Evolutionary conservation across 2,797 vertebrate species (phyloP), one percentile per base, ranked within the genome.

Genomic region (Cottoperca gobio): DNA sequence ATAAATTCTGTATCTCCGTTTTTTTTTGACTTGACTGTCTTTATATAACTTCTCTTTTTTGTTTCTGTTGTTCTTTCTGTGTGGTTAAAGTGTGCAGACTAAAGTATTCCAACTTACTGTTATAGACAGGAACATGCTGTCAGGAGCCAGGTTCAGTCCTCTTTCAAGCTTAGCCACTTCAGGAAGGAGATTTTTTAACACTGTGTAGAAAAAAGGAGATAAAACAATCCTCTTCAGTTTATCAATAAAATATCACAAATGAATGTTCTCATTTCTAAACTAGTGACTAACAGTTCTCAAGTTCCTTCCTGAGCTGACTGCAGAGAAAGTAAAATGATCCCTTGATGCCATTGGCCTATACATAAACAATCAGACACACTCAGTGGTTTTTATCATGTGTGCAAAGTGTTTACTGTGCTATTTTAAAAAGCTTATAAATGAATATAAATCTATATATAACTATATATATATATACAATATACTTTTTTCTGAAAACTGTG

Each of bases 401-500:
- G 96, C 95, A 97, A 98, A 97, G 97, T 99, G 97, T 99, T 98
- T 98, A 96, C 96, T 98, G 97, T 99, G 97, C 97, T 98, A 97
- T 97, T 98, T 98, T 96, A 96, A 97, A 97, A 96, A 95, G 96
- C 97, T 95, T 96, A 95, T 97, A 96, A 95, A 96, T 94, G 89
- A 92, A 94, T 91, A 94, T 91, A 94, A 91, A 93, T 96, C 95
- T 95, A 95, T 95, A 96, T 95, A 89, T 89, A 96, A 95, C 95
- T 93, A 94, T 96, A 95, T 94, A 87, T 80, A 92, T 89, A 92
- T 95, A 96, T 93, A 96, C 94, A 95, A 95, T 95, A 92, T 91
- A 89, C 89, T 91, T 93, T 93, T 96, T 97, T 97, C 96, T 95
- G 91, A 95, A 95, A 97, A 96, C 96, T 97, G 70, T 99, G 96